Evolutionary conservation across 2,888 invertebrate species (phyloP), one percentile per base, ranked within the genome.

Genomic region (Idaea biselata): DNA sequence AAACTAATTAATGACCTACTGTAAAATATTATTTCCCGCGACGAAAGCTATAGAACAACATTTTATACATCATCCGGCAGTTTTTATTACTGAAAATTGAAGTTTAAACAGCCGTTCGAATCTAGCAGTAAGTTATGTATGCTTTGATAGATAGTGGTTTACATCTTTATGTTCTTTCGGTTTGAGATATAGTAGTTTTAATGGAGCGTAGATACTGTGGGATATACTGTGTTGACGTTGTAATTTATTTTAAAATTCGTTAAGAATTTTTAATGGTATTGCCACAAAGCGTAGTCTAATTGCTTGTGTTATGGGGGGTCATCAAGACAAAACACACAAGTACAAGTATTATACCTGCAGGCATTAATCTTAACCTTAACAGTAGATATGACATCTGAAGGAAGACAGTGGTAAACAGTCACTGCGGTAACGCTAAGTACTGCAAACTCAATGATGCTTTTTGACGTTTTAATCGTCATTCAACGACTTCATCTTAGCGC

Each of bases 1-100:
- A 44, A 44, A 44, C 44, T 44, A 44, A 44, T 44, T 44, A 44
- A 44, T 44, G 6, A 44, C 44, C 8, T 1, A 7, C 44, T 44
- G 44, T 44, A 44, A 44, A 44, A 44, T 44, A 44, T 44, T 44
- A 44, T 44, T 44, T 44, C 44, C 44, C 44, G 44, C 44, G 44
- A 44, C 44, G 44, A 44, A 44, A 44, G 7, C 44, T 8, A 44
- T 44, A 11, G 14, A 11, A 44, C 44, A 44, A 44, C 44, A 44
- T 44, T 44, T 44, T 44, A 44, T 44, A 25, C 5, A 44, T 44
- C 44, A 14, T 44, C 44, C 2, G 44, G 8, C 44, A 7, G 11
- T 14, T 44, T 11, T 44, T 44, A 44, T 44, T 44, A 44, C 14
- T 44, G 44, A 44, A 44, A 44, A 44, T 44, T 44, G 44, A 44